Evolutionary conservation across 30 jellyfish, hydroid and myxozoan species (phyloP).

Genomic region (Rhopilema esculentum): DNA sequence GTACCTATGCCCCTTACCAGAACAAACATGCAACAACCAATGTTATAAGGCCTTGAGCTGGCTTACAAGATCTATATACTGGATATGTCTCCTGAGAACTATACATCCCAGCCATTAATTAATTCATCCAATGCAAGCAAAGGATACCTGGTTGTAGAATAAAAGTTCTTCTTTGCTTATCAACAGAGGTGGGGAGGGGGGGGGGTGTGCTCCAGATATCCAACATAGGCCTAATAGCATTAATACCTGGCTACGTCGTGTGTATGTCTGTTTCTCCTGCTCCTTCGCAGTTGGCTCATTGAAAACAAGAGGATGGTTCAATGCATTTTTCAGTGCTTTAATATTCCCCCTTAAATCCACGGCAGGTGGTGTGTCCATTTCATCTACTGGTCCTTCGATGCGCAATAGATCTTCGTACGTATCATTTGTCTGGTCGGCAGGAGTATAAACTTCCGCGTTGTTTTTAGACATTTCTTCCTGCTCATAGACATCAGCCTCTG

Average conservation of each 20-base stretch:
- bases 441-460: neutral
- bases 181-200: too few species aligned
- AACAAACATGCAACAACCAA: too few species aligned
- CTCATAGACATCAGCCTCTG: neutral
- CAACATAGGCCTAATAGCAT: neutral
- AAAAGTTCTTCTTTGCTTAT: too few species aligned
- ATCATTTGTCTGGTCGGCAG: neutral
- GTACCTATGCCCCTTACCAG: too few species aligned
- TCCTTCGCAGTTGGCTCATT: constrained; percentile 16
- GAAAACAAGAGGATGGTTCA: constrained; percentile 53
- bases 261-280: neutral
- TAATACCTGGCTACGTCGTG: constrained; percentile 37
- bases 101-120: too few species aligned
- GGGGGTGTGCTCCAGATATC: too few species aligned
- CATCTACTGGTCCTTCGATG: constrained; percentile 25
- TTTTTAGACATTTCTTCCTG: neutral
- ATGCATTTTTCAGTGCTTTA: constrained; percentile 57
- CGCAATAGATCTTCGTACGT: constrained; percentile 26
- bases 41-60: too few species aligned
- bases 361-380: constrained; percentile 47
- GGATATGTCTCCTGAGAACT: too few species aligned
- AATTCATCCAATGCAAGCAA: too few species aligned
- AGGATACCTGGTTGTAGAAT: too few species aligned
- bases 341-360: constrained; percentile 33
- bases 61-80: too few species aligned